Evolutionary conservation across 2,113 vertebrate genomes (phyloP).

Genomic region (Amphilophus citrinellus): DNA sequence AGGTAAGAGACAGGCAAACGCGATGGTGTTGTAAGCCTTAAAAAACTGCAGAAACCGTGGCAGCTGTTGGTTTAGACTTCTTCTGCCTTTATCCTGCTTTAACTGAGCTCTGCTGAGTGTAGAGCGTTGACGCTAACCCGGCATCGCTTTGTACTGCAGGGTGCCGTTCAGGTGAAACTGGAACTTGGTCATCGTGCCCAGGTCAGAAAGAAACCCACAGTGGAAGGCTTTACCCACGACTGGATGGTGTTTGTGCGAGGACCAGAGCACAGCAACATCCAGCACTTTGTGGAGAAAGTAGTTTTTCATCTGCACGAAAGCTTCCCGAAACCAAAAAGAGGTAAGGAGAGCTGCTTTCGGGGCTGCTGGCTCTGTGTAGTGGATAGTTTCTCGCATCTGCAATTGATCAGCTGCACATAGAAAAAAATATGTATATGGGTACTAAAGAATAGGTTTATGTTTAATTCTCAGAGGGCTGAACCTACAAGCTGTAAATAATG

Average conservation of each 20-base stretch:
- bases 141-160: constrained; percentile 73
- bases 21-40: neutral
- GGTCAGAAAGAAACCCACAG: constrained; percentile 95
- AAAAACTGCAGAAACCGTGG: neutral
- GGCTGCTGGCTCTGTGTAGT: neutral
- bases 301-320: constrained; percentile 99
- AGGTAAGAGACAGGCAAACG: neutral
- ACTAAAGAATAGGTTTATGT: no score
- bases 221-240: constrained; percentile 98
- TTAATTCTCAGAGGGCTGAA: no score
- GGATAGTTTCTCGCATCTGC: neutral
- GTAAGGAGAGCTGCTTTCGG: constrained; percentile 62
- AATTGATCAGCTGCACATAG: neutral
- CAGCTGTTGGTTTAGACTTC: neutral
- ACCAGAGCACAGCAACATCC: constrained; percentile 97
- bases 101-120: neutral
- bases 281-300: constrained; percentile 99
- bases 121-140: neutral
- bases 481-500: no score
- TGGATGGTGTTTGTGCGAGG: constrained; percentile 99
- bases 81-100: neutral
- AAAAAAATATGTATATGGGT: no score
- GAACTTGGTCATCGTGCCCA: constrained; percentile 98
- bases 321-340: constrained; percentile 98
- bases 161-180: constrained; percentile 98